Base-by-base conservation (phyloP, 2,113 vertebrate species). In the Aix galericulata region DNA sequence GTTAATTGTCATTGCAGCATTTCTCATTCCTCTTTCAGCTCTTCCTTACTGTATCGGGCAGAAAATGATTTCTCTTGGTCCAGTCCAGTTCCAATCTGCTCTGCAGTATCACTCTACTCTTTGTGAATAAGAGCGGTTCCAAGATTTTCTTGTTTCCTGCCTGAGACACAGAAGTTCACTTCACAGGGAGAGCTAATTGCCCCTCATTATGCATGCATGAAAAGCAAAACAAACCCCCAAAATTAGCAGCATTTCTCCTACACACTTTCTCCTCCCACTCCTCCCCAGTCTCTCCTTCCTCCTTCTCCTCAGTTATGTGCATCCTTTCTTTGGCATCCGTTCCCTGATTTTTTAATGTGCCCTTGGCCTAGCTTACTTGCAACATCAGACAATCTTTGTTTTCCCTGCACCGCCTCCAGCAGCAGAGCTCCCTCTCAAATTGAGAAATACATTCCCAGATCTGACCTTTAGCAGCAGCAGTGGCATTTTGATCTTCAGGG, bases 401-500 rank as follows among this genome's bases (percentile, higher is more conserved):
- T 86, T 84, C 29, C n/a, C 34, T 77, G 34, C 34, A 11, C 56
- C 7, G 25, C 66, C 60, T 86, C 63, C 76, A 88, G 86, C 75
- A 86, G 86, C 50, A 31, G 34, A 96, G 42, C 85, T 93, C 58
- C 72, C 72, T 77, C 86, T 79, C 44, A 63, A 17, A 53, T 6
- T 48, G 89, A 96, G 85, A 66, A 94, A 81, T 16, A 31, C 66
- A 32, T 75, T 93, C 42, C 86, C 76, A 86, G 77, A 63, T 78
- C 69, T 91, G 93, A 94, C 93, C 88, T 94, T 59, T 82, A 79
- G 86, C 80, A 91, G 75, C 66, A 81, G 56, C 53, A 55, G 48
- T 89, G 66, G 25, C 66, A 78, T 79, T 90, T 52, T 73, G 74
- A 58, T 92, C 88, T 90, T 59, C 62, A 94, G 86, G 89, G 80